Evolutionary conservation across 2,797 vertebrate genomes (phyloP).

Genomic region (Calcarius lapponicus): DNA sequence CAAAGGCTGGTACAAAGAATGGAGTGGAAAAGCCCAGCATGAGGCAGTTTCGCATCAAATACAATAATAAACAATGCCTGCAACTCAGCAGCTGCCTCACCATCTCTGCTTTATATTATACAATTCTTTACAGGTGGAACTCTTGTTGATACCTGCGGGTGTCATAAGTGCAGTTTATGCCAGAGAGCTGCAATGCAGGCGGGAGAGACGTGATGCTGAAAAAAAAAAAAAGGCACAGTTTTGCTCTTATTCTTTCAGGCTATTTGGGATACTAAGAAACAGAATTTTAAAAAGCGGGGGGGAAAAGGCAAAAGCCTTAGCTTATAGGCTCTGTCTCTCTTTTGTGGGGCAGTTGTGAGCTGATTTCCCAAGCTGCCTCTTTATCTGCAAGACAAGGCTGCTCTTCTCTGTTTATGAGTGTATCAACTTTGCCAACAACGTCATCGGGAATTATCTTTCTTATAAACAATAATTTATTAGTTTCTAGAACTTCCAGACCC

Average conservation of each 20-base stretch:
- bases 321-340: not conserved
- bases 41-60: not conserved
- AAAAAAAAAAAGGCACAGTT: not conserved
- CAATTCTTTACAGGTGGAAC: not conserved
- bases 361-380: constrained; percentile 29
- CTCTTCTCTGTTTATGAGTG: not conserved
- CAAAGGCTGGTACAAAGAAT: not conserved
- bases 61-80: not conserved
- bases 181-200: not conserved
- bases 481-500: not conserved
- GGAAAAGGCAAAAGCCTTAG: not conserved
- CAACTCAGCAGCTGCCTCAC: not conserved
- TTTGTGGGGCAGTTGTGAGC: not conserved
- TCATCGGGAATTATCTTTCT: constrained; percentile 12
- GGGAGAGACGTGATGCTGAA: not conserved
- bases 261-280: not conserved
- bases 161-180: not conserved
- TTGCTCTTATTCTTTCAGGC: not conserved
- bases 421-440: not conserved
- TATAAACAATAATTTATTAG: constrained; percentile 7
- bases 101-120: not conserved
- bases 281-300: not conserved
- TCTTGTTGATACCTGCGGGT: not conserved
- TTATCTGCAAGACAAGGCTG: not conserved
- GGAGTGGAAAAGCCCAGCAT: not conserved